A percentile compares a stretch with the other conserved stretches of the same genome.
Evolutionary conservation across 2,888 invertebrate genomes (phyloP).

Genomic region (Agelastica alni): DNA sequence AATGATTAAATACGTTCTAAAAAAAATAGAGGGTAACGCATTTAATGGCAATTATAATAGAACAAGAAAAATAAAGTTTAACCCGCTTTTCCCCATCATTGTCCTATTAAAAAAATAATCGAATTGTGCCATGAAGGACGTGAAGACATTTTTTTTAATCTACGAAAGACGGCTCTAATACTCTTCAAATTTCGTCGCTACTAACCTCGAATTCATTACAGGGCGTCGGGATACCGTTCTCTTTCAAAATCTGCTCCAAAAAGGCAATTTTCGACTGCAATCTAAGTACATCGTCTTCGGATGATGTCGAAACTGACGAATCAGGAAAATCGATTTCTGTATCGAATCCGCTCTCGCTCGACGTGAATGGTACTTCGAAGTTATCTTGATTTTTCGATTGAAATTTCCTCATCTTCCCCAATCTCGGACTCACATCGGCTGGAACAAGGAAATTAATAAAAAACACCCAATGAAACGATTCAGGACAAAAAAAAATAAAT

Average conservation of each 20-base stretch:
- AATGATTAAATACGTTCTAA: too few species aligned
- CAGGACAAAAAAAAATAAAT: too few species aligned
- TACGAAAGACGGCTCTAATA: too few species aligned
- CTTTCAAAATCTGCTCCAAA: slow-evolving; percentile 52
- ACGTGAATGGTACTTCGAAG: slow-evolving; percentile 52
- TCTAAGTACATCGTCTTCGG: slow-evolving; percentile 42
- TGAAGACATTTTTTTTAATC: too few species aligned
- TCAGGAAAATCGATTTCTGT: slow-evolving; percentile 54
- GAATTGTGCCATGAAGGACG: too few species aligned
- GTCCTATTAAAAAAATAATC: too few species aligned
- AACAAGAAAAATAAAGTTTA: too few species aligned
- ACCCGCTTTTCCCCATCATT: too few species aligned
- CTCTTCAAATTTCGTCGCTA: slow-evolving; percentile 3
- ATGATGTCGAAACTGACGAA: slow-evolving; percentile 46
- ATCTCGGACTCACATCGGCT: slow-evolving; percentile 62
- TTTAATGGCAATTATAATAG: too few species aligned
- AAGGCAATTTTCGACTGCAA: slow-evolving; percentile 53
- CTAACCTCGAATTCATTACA: slow-evolving; percentile 41
- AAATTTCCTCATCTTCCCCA: slow-evolving; percentile 65
- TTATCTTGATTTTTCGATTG: slow-evolving; percentile 54
- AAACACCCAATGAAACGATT: background rate
- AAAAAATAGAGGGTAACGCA: too few species aligned
- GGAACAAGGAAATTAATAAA: slow-evolving; percentile 3
- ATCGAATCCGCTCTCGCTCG: slow-evolving; percentile 56
- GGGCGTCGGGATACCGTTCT: slow-evolving; percentile 46